Conservation (phyloP, 2,113 vertebrate genomes). For the Laticauda colubrina region DNA sequence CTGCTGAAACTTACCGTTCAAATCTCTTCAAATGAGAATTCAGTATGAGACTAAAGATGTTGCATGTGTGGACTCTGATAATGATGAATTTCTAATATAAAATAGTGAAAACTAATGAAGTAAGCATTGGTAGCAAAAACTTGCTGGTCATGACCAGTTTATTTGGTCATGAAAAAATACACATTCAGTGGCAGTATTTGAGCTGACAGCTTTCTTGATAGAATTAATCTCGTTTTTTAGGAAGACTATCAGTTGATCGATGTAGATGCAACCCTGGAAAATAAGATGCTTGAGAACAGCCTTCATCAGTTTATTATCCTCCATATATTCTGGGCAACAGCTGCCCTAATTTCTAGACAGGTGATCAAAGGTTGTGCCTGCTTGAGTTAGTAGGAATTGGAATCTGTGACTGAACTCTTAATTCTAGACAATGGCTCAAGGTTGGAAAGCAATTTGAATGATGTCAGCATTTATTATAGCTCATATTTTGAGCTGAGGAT, state of each 20-base stretch:
- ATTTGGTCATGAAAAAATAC: background rate
- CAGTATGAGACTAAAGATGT: background rate
- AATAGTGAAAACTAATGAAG: background rate
- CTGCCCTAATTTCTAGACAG: background rate
- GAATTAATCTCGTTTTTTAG: background rate
- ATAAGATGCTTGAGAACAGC: background rate
- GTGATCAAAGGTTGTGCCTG: background rate
- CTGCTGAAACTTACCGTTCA: background rate
- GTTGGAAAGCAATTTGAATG: background rate
- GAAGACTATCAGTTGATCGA: background rate
- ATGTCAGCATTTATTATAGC: fast-evolving
- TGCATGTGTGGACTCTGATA: background rate
- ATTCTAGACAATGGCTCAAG: background rate
- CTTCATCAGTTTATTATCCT: background rate
- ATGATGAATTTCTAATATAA: conserved; percentile 2
- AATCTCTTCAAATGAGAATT: background rate
- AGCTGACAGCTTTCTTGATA: background rate
- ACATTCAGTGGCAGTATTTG: background rate
- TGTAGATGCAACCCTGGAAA: background rate
- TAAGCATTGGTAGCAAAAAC: background rate
- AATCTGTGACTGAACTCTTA: background rate
- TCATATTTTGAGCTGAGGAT: background rate
- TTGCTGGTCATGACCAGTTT: background rate
- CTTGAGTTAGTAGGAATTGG: background rate
- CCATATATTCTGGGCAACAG: background rate